Base-by-base conservation (phyloP, 2,888 invertebrate species). In the Dinocampus coccinellae region DNA sequence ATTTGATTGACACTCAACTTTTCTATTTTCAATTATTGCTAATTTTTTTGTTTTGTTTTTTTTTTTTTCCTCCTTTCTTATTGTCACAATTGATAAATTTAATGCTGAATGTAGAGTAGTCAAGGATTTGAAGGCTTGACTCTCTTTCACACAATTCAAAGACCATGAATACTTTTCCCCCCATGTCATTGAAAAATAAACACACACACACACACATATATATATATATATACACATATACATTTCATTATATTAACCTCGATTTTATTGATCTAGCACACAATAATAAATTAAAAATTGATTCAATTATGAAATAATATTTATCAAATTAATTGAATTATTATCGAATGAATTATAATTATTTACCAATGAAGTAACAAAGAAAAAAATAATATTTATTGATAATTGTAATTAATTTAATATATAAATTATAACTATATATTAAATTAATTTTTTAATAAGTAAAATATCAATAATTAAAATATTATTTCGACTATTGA, bases 241-340 rank as follows among this genome's bases (percentile, higher is more conserved):
- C n/a, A n/a, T n/a, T n/a, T n/a, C 47, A 20, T 47, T 47, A 16
- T 47, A 47, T 47, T 47, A 47, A 47, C 47, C 47, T 47, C 47
- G 7, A 47, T 20, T 16, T 47, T 47, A 47, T 47, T 47, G 47
- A 47, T 47, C 16, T 16, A 4, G 6, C 9, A 2, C 16, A 47
- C 47, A n/a, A 16, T 47, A n/a, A 47, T 16, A 6, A 47, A 47
- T 39, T 39, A n/a, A 13, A 39, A 13, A n/a, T 39, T 39, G n/a
- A n/a, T 13, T 39, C 39, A 39, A 39, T n/a, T n/a, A 39, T 39
- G n/a, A n/a, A n/a, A 39, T 39, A n/a, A n/a, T 39, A 36, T 36
- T n/a, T n/a, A n/a, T n/a, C n/a, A n/a, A n/a, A n/a, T n/a, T 36
- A 11, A 39, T 4, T 39, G 33, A 4, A 33, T 39, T 39, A 39